Evolutionary conservation across 1,140 invertebrate genomes (phyloP).

Genomic region (Popillia japonica): DNA sequence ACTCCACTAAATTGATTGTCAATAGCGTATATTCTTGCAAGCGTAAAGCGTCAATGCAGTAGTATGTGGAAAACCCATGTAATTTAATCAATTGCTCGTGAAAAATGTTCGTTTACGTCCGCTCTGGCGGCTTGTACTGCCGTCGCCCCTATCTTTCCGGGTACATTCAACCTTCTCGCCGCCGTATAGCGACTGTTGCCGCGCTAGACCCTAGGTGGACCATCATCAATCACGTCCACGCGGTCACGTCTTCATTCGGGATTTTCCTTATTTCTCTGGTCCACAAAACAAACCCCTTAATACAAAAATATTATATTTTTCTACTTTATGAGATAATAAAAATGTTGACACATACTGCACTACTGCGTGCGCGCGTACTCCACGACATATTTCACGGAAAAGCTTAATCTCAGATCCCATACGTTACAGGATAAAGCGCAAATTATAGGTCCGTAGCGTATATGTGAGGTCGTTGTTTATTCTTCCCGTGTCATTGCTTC

Average conservation of each 20-base stretch:
- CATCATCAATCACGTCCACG: constrained; percentile 33
- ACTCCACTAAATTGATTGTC: constrained; percentile 19
- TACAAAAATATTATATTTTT: constrained; percentile 32
- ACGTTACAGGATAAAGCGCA: not conserved
- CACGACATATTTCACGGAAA: not conserved
- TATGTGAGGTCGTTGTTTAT: not conserved
- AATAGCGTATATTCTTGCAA: not conserved
- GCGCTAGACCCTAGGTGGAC: not conserved
- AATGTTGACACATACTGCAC: not conserved
- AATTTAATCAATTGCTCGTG: constrained; percentile 34
- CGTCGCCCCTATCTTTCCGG: not conserved
- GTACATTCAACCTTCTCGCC: not conserved
- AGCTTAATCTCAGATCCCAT: constrained; percentile 1
- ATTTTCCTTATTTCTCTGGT: constrained; percentile 25
- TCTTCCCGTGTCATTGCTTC: not conserved
- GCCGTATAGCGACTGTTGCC: constrained; percentile 14
- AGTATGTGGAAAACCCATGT: constrained; percentile 2
- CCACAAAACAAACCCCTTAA: constrained; percentile 28
- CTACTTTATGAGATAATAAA: constrained; percentile 33
- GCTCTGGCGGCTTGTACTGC: not conserved
- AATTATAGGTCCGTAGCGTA: not conserved
- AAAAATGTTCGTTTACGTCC: constrained; percentile 20
- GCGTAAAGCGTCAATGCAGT: constrained; percentile 3
- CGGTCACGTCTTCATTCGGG: constrained; percentile 26
- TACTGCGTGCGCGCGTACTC: not conserved